Conservation (phyloP, 2,113 vertebrate species). For the Narcine bancroftii region DNA sequence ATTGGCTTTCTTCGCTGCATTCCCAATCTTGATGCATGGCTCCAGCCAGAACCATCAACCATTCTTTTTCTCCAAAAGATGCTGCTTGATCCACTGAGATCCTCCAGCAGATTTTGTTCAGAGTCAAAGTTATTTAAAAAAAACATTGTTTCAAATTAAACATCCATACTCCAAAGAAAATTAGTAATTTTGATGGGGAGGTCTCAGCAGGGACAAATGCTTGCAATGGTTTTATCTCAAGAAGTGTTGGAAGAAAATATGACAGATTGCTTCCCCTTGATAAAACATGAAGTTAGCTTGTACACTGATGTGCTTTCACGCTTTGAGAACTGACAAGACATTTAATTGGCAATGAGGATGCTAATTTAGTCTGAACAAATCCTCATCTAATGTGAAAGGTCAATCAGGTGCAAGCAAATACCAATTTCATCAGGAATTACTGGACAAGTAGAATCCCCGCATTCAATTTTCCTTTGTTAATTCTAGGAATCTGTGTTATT, state of each 20-base stretch:
- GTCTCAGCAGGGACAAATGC: neutral
- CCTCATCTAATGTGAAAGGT: neutral
- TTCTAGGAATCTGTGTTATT: neutral
- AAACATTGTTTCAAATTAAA: neutral
- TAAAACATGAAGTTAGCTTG: neutral
- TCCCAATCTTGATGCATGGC: too few relatives aligned
- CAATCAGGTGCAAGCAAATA: neutral
- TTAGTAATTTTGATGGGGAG: neutral
- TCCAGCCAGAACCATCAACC: too few relatives aligned
- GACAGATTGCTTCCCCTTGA: neutral
- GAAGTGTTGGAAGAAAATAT: neutral
- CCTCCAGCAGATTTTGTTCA: too few relatives aligned
- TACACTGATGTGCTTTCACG: neutral
- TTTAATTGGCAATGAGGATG: neutral
- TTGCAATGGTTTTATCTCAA: neutral
- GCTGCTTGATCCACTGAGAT: too few relatives aligned
- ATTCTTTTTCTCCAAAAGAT: too few relatives aligned
- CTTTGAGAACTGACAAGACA: neutral
- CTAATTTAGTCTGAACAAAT: neutral
- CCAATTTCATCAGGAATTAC: neutral
- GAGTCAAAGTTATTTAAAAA: too few relatives aligned
- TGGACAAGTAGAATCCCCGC: neutral
- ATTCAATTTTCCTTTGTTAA: neutral
- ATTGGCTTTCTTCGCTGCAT: too few relatives aligned
- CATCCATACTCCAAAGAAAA: neutral